A percentile compares a stretch with the other conserved stretches of the same genome.
Evolutionary conservation across 2,888 invertebrate genomes (phyloP).

Genomic region (Drosophila quasianomalipes): DNA sequence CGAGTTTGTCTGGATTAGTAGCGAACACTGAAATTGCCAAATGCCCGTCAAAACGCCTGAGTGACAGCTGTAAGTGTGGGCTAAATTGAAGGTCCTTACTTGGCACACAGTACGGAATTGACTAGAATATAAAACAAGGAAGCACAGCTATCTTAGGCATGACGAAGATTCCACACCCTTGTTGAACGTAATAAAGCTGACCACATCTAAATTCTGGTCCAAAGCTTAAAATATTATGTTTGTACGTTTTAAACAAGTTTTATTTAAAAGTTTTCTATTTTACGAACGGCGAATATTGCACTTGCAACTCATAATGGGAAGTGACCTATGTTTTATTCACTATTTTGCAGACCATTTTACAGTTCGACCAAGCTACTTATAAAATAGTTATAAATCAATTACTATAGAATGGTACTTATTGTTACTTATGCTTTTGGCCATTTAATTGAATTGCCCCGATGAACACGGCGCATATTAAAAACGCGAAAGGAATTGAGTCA

Average conservation of each 20-base stretch:
- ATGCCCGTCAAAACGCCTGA: constrained; percentile 49
- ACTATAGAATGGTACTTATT: not conserved
- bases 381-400: not conserved
- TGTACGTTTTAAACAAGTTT: not conserved
- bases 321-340: not conserved
- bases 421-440: not conserved
- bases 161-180: not conserved
- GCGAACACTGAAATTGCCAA: constrained; percentile 56
- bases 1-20: constrained; percentile 73
- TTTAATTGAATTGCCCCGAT: not conserved
- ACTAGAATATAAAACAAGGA: not conserved
- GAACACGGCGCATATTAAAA: not conserved
- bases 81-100: not conserved
- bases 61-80: constrained; percentile 29
- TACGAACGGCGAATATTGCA: not conserved
- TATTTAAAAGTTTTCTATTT: not conserved
- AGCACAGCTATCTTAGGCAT: not conserved
- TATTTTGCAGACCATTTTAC: not conserved
- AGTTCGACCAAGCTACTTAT: not conserved
- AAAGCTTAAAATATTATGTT: not conserved
- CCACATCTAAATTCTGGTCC: not conserved
- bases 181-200: not conserved
- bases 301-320: not conserved
- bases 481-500: not conserved
- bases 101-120: not conserved